Evolutionary conservation across 2,113 vertebrate genomes (phyloP), one percentile per base, ranked within the genome.

Genomic region (Mustelus asterias): DNA sequence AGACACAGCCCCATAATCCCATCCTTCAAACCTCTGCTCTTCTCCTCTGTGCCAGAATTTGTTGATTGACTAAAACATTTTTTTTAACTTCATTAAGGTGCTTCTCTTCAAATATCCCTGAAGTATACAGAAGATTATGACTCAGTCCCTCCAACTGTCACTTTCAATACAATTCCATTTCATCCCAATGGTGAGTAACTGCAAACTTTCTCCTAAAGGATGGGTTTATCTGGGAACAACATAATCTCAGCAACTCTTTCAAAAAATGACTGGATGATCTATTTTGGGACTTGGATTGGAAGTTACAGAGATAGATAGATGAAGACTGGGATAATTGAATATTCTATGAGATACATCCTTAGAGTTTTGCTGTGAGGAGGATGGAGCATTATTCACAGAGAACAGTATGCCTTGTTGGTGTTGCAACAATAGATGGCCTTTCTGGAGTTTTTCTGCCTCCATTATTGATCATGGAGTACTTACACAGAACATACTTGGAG

Each of bases 101-200:
- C 96, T 70, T 20, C 48, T 67, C 97, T 97, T 41, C 96, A 96
- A 48, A 70, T 97, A 54, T 96, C 92, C 48, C 58, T 98, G 95
- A 41, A 93, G 16, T 98, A 97, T 95, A 96, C 96, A 33, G 60
- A 88, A 3, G 96, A 96, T 0, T 97, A 98, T 96, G 97, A 97
- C 80, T 16, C 37, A 69, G 85, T 89, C 1, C 97, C 97, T 96
- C 97, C 97, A 85, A 54, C 26, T 41, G 94, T 98, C 85, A 96
- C 24, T 96, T 98, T 97, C 96, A 95, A 20, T 86, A 96, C 96
- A 58, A 96, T 97, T 96, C 97, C 97, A 80, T 98, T 97, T 96
- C 97, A 97, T 96, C 97, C 97, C 90, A 98, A 98, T 95, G 97
- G 97, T 97, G 97, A 97, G 97, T 93, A 93, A 37, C 89, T 65